Percentiles rank a stretch among this genome's conserved stretches.
phyloP scores from a whole-genome alignment of 37 sponge, comb jelly and placozoan genomes.

The Oopsacas minuta region DNA sequence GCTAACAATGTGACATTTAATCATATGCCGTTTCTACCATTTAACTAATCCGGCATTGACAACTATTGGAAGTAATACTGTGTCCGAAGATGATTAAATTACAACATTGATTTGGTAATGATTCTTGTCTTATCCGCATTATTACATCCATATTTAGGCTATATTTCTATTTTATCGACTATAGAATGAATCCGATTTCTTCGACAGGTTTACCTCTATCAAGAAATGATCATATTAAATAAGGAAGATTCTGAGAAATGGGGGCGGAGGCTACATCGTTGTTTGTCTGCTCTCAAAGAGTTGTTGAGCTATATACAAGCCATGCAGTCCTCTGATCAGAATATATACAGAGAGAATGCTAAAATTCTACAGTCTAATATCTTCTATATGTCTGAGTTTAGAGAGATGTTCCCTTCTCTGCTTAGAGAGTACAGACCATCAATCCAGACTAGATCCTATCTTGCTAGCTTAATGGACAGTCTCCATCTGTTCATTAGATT shows the following conservation, averaged over 20 bases:
- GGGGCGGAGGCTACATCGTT: conserved; percentile 52
- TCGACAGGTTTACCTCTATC: background rate
- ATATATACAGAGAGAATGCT: conserved; percentile 41
- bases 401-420: conserved; percentile 69
- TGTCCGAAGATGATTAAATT: no score
- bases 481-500: conserved; percentile 56
- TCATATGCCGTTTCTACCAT: no score
- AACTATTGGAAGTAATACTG: no score
- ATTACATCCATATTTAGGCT: no score
- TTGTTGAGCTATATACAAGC: conserved; percentile 53
- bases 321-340: conserved; percentile 44
- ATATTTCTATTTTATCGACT: no score
- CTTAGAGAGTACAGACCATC: conserved; percentile 35
- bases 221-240: background rate
- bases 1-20: no score
- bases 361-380: conserved; percentile 74
- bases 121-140: no score
- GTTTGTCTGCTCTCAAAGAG: conserved; percentile 62
- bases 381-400: conserved; percentile 80
- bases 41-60: background rate
- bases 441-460: conserved; percentile 31
- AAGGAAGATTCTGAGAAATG: background rate
- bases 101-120: no score
- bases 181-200: background rate
- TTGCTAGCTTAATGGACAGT: conserved; percentile 49